Conservation (phyloP, 2,113 vertebrate species). For the Pimephales promelas region DNA sequence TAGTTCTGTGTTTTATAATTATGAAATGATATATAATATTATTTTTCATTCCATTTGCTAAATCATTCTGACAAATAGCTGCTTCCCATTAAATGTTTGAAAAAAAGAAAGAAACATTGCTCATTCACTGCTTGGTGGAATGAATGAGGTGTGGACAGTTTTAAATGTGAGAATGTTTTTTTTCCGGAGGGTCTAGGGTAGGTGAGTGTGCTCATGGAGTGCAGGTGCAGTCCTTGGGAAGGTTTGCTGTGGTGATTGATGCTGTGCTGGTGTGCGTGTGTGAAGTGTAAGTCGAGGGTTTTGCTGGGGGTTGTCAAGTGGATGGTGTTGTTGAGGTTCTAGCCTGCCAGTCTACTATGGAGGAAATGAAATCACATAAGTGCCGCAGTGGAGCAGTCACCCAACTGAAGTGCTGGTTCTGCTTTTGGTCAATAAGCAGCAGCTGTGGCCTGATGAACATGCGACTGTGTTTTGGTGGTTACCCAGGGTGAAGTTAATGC, state of each 20-base stretch:
- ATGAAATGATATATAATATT: no score
- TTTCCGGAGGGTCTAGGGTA: neutral
- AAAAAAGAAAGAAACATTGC: no score
- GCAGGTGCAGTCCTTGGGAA: constrained; percentile 15
- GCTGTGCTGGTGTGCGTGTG: neutral
- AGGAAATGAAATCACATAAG: constrained; percentile 34
- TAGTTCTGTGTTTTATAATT: no score
- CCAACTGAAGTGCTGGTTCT: constrained; percentile 13
- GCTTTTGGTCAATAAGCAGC: constrained; percentile 18
- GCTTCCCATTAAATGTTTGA: neutral
- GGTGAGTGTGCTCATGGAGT: neutral
- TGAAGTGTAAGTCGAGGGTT: neutral
- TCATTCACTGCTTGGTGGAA: neutral
- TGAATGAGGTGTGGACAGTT: constrained; percentile 24
- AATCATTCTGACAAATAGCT: neutral
- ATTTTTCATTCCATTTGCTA: neutral
- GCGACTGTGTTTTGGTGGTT: constrained; percentile 41
- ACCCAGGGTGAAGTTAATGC: constrained; percentile 21
- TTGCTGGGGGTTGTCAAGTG: neutral
- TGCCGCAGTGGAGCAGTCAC: neutral
- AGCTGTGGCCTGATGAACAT: constrained; percentile 32
- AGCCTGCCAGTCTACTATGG: neutral
- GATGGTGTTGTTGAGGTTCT: no score
- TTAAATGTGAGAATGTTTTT: constrained; percentile 17
- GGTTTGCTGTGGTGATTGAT: constrained; percentile 7